These are phyloP conservation scores for Pocillopora grandis DNA, from an alignment of 92 coral and sea anemone genomes.

Conservation along the genomic window DNA sequence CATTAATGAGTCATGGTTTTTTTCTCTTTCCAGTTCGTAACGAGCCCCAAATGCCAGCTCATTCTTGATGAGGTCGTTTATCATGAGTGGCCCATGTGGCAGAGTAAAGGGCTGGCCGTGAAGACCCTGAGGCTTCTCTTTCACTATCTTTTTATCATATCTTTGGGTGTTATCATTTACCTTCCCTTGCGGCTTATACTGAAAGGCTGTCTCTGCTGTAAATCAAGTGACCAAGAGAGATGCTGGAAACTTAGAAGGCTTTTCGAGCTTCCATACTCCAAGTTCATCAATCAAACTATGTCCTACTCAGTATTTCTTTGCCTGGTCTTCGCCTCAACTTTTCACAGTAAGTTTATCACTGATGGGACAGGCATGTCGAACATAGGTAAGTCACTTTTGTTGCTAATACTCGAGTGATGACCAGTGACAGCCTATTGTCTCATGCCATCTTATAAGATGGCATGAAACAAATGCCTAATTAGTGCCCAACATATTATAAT, in stretches of 20 bases:
- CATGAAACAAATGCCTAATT: no score
- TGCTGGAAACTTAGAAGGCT: constrained; percentile 4
- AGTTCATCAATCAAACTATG: constrained; percentile 20
- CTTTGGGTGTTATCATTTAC: not conserved
- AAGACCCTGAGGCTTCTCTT: not conserved
- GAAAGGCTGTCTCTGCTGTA: not conserved
- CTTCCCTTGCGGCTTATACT: not conserved
- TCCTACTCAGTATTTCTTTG: constrained; percentile 2
- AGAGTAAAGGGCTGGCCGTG: not conserved
- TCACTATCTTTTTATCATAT: not conserved
- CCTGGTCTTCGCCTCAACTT: not conserved
- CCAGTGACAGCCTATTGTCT: not conserved
- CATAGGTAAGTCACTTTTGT: constrained; percentile 4
- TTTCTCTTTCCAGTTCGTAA: not conserved
- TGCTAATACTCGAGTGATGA: not conserved
- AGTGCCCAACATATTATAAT: no score
- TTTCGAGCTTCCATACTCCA: constrained; percentile 21
- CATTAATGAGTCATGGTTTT: not conserved
- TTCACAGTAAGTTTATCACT: not conserved
- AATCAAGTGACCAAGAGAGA: not conserved
- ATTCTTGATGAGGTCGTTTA: constrained; percentile 14
- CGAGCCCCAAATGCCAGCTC: constrained; percentile 28
- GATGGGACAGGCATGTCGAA: not conserved
- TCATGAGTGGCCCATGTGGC: constrained; percentile 13
- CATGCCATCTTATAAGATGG: no score